Percentiles rank a stretch among this genome's conserved stretches.
Evolutionary conservation across 2,888 invertebrate species (phyloP).

Genomic region (Caenorhabditis wallacei): DNA sequence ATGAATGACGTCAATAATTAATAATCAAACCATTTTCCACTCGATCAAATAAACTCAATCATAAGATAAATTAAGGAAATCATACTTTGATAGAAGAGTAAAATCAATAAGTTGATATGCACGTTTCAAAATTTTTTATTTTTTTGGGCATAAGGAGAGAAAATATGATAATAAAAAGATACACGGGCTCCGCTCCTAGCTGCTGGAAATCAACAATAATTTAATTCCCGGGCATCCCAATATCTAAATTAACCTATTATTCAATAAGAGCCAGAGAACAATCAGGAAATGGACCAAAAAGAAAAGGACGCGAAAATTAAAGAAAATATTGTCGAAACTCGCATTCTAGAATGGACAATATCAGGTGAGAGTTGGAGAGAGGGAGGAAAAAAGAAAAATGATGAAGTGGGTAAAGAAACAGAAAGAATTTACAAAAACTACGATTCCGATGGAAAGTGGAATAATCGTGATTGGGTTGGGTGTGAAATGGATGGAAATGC

Average conservation of each 20-base stretch:
- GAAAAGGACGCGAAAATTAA: constrained; percentile 8
- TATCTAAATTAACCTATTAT: constrained; percentile 22
- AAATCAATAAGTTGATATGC: neutral
- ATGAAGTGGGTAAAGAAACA: constrained; percentile 31
- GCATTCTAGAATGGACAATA: no score
- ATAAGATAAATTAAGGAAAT: neutral
- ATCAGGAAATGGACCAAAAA: neutral
- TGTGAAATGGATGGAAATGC: constrained; percentile 41
- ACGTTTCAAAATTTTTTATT: constrained; percentile 52
- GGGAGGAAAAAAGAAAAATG: constrained; percentile 2
- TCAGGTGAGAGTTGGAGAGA: constrained; percentile 24
- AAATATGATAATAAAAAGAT: constrained; percentile 45
- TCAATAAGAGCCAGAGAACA: constrained; percentile 11
- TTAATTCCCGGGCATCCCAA: constrained; percentile 15
- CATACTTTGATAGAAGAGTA: constrained; percentile 3
- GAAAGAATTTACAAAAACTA: constrained; percentile 43
- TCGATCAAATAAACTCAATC: no score
- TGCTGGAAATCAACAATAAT: constrained; percentile 20
- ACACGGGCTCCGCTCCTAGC: constrained; percentile 25
- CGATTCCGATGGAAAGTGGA: constrained; percentile 15
- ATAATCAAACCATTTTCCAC: neutral
- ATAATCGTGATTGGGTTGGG: constrained; percentile 4
- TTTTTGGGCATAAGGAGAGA: constrained; percentile 57
- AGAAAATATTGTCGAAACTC: neutral
- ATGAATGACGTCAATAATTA: neutral